Evolutionary conservation across 1,140 invertebrate species (phyloP).

Genomic region (Sminthurides bifidus): DNA sequence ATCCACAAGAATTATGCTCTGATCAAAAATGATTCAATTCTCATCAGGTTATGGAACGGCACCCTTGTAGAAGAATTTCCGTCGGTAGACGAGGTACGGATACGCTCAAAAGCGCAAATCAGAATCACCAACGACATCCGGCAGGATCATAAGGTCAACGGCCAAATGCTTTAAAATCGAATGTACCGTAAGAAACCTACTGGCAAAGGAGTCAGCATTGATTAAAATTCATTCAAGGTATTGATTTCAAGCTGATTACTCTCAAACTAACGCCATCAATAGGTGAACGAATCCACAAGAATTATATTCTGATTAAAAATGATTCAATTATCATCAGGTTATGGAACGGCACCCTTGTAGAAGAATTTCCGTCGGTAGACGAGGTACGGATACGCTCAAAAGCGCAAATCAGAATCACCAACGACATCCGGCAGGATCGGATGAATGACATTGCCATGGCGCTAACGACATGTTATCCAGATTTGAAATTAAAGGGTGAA

Average conservation of each 20-base stretch:
- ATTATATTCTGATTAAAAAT: neutral
- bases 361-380: conserved; percentile 75
- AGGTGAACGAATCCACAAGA: neutral
- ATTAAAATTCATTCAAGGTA: conserved; percentile 63
- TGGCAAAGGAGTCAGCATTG: conserved; percentile 56
- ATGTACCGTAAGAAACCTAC: conserved; percentile 65
- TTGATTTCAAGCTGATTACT: conserved; percentile 2
- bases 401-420: conserved; percentile 57
- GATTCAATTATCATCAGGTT: conserved; percentile 42
- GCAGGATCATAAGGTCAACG: too few relatives aligned
- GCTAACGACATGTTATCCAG: conserved; percentile 24
- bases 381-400: conserved; percentile 65
- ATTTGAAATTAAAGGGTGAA: conserved; percentile 26
- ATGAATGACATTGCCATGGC: conserved; percentile 19
- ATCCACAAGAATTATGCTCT: neutral
- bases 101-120: conserved; percentile 62
- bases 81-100: conserved; percentile 65
- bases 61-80: conserved; percentile 79
- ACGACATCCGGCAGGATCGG: conserved; percentile 52
- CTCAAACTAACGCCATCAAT: neutral
- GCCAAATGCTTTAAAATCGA: too few relatives aligned
- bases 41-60: conserved; percentile 72
- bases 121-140: conserved; percentile 58
- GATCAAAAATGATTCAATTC: neutral
- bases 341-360: conserved; percentile 81